Evolutionary conservation across 2,888 invertebrate genomes (phyloP).

Genomic region (Anoplius nigerrimus): DNA sequence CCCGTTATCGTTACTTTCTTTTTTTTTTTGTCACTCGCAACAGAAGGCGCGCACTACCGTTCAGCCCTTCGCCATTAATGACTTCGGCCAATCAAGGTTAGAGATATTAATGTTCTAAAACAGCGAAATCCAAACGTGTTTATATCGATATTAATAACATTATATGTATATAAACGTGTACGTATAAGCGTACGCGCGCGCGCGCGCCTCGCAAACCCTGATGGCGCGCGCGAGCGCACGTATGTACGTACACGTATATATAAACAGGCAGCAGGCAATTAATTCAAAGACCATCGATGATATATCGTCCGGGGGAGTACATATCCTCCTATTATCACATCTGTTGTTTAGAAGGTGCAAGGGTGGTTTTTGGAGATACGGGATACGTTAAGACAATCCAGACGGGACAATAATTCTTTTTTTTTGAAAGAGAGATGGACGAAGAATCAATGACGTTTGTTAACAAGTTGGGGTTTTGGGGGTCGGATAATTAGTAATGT

Average conservation of each 20-base stretch:
- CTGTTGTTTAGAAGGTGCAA: conserved; percentile 25
- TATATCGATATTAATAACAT: conserved; percentile 58
- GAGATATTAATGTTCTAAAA: conserved; percentile 55
- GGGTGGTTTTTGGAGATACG: not conserved
- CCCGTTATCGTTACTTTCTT: too few relatives aligned
- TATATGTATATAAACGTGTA: conserved; percentile 13
- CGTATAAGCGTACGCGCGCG: conserved; percentile 6
- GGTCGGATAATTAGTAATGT: too few relatives aligned
- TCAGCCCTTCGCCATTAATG: conserved; percentile 8
- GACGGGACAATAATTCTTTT: conserved; percentile 35
- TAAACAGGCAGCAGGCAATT: conserved; percentile 73
- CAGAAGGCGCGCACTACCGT: not conserved
- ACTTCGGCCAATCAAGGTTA: conserved; percentile 59
- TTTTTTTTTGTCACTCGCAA: not conserved
- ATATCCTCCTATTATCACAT: conserved; percentile 28
- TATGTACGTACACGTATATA: conserved; percentile 22
- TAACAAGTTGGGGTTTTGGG: too few relatives aligned
- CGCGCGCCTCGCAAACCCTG: too few relatives aligned
- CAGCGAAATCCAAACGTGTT: conserved; percentile 58
- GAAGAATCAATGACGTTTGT: too few relatives aligned
- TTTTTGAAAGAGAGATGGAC: not conserved
- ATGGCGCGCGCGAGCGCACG: conserved; percentile 29
- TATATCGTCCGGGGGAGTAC: conserved; percentile 50
- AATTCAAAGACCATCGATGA: conserved; percentile 65
- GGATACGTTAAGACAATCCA: conserved; percentile 35